These are phyloP conservation scores for Nyctalus aviator DNA, from an alignment of 2,797 vertebrate species.

Conservation along the genomic window DNA sequence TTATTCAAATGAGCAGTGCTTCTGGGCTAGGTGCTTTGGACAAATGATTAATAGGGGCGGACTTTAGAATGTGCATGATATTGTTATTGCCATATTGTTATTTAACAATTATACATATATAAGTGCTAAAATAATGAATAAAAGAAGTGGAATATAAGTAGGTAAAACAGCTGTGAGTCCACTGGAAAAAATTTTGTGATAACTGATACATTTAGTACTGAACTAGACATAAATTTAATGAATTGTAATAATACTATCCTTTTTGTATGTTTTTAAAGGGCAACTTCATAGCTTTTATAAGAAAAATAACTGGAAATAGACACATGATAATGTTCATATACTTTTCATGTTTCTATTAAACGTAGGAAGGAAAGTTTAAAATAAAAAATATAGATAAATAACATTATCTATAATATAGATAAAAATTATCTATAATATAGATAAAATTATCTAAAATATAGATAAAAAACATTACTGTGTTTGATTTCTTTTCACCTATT, in stretches of 20 bases:
- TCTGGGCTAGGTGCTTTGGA: neutral
- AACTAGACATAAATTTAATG: neutral
- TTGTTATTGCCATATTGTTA: neutral
- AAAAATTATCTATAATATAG: no score
- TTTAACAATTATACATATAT: neutral
- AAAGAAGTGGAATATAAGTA: neutral
- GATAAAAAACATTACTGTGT: neutral
- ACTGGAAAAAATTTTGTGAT: neutral
- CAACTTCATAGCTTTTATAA: neutral
- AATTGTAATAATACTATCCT: neutral
- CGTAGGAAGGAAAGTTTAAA: neutral
- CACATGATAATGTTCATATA: neutral
- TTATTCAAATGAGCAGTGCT: neutral
- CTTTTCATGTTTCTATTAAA: neutral
- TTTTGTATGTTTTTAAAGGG: conserved; percentile 18
- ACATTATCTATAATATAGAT: no score
- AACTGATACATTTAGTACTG: neutral
- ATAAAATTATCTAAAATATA: no score
- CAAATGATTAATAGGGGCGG: neutral
- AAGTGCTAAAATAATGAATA: conserved; percentile 16
- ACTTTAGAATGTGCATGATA: neutral
- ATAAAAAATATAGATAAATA: neutral
- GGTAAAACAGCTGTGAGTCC: neutral
- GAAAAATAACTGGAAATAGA: neutral
- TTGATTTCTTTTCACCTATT: neutral